These are phyloP conservation scores for Aromia moschata DNA, from an alignment of 2,888 invertebrate species.

Conservation along the genomic window DNA sequence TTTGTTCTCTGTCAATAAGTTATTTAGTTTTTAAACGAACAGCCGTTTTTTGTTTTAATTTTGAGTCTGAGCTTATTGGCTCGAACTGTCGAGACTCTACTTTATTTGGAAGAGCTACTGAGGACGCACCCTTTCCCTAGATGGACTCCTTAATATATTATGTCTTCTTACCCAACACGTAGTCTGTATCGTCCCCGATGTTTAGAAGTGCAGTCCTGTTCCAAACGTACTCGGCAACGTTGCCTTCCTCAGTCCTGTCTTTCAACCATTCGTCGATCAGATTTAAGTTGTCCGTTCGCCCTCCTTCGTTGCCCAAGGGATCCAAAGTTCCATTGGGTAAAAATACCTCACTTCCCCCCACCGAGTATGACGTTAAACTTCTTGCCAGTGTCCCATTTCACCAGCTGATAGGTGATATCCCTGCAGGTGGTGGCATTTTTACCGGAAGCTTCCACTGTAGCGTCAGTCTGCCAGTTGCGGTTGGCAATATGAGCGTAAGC, in stretches of 20 bases:
- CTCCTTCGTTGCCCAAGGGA: constrained; percentile 66
- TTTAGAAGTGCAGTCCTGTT: constrained; percentile 67
- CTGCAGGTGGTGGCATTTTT: constrained; percentile 64
- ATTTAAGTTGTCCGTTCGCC: constrained; percentile 71
- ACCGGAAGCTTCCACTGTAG: constrained; percentile 65
- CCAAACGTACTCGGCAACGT: constrained; percentile 66
- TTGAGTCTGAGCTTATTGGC: too few relatives aligned
- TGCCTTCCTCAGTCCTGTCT: constrained; percentile 57
- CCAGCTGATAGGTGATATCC: constrained; percentile 79
- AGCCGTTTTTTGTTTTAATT: too few relatives aligned
- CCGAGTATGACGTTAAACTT: constrained; percentile 80
- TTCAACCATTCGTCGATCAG: constrained; percentile 74
- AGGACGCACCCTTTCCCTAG: too few relatives aligned
- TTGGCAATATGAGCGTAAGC: constrained; percentile 77
- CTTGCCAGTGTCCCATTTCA: constrained; percentile 72
- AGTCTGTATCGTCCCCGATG: constrained; percentile 39
- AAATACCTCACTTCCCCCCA: constrained; percentile 76
- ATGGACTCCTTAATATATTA: too few relatives aligned
- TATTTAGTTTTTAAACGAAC: too few relatives aligned
- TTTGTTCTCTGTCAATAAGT: too few relatives aligned
- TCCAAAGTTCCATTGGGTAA: constrained; percentile 66
- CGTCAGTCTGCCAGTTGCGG: constrained; percentile 78
- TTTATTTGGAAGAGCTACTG: too few relatives aligned
- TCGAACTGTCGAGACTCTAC: too few relatives aligned
- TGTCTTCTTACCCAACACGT: constrained; percentile 43